Conservation (phyloP, 2,113 vertebrate genomes). For the rat (Rattus norvegicus) region DNA sequence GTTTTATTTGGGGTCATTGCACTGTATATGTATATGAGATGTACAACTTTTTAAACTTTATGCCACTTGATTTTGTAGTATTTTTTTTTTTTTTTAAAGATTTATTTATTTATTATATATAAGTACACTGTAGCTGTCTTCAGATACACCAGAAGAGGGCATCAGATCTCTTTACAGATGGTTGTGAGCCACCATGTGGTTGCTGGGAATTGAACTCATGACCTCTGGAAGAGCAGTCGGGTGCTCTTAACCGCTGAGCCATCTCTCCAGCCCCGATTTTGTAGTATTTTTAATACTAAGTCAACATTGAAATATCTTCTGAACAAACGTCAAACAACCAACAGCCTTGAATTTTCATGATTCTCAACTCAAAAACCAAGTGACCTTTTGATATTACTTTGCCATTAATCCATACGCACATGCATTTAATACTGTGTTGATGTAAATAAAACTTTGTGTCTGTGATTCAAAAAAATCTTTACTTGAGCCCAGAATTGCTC, state of each 20-base stretch:
- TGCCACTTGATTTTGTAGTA: slow-evolving; percentile 12
- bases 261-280: too few species aligned
- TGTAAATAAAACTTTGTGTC: neutral
- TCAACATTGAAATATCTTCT: slow-evolving; percentile 30
- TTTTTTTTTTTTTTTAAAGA: too few species aligned
- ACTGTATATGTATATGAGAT: neutral
- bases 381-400: neutral
- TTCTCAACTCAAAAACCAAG: neutral
- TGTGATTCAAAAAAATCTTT: neutral
- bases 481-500: neutral
- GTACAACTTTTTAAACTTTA: slow-evolving; percentile 12
- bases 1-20: neutral
- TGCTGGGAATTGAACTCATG: too few species aligned
- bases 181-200: too few species aligned
- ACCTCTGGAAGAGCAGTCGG: too few species aligned
- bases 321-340: slow-evolving; percentile 3
- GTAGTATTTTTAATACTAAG: slow-evolving; percentile 46
- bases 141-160: too few species aligned
- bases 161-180: too few species aligned
- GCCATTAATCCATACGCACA: neutral
- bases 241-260: too few species aligned
- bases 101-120: too few species aligned
- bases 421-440: slow-evolving; percentile 1
- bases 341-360: slow-evolving; percentile 39
- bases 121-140: too few species aligned